Conservation (phyloP, 2,113 vertebrate species). For the Mesocricetus auratus region DNA sequence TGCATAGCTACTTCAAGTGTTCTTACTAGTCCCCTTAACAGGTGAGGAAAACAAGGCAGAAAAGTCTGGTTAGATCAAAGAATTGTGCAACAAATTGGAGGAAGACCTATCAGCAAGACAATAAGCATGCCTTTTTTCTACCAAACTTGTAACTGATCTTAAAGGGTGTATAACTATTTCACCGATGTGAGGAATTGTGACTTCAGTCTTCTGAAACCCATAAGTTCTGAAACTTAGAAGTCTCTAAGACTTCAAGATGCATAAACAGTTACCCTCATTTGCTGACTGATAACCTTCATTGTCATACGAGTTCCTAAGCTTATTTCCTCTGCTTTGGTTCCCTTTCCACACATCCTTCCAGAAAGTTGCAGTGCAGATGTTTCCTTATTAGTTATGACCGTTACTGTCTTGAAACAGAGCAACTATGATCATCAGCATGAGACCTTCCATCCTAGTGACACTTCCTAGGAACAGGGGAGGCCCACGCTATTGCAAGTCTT, state of each 20-base stretch:
- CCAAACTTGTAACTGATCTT: not conserved
- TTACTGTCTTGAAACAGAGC: not conserved
- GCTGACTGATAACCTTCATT: not conserved
- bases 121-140: not conserved
- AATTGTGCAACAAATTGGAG: not conserved
- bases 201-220: not conserved
- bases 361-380: not conserved
- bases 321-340: not conserved
- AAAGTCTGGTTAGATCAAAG: not conserved
- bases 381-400: not conserved
- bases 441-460: not conserved
- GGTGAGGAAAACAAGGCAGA: not conserved
- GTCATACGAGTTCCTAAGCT: not conserved
- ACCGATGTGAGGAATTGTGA: not conserved
- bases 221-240: not conserved
- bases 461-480: not conserved
- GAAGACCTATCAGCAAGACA: not conserved
- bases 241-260: not conserved
- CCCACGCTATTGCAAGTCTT: not conserved
- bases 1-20: not conserved
- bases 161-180: not conserved
- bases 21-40: not conserved
- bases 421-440: not conserved
- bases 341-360: not conserved
- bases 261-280: conserved; percentile 1